Base-by-base conservation (phyloP, 2,797 vertebrate species). In the Chelon labrosus region DNA sequence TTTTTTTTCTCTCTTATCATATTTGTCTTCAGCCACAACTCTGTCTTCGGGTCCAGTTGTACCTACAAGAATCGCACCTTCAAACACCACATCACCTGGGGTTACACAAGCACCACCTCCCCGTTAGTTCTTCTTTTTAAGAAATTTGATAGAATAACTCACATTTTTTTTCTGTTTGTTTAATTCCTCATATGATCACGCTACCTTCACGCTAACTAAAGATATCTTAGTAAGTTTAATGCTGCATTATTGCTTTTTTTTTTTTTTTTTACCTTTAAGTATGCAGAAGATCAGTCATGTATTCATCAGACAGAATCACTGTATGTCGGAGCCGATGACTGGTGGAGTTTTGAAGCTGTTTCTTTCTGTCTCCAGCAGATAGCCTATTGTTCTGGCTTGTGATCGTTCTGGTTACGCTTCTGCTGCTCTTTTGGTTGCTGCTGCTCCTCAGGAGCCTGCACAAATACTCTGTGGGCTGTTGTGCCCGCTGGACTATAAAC, bases 71-170 rank as follows among this genome's bases (percentile, higher is more conserved):
- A 2, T 8, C 7, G 19, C 2, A 9, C 1, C 35, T 35, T 16
- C 20, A 53, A 62, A 0, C 1, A 10, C 0, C 2, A 0, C 20
- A 35, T 1, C 0, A 14, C 7, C 0, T 7, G 0, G 2, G 1
- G 0, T 0, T 4, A n/a, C 0, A n/a, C n/a, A n/a, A 71, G 0
- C 12, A 11, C 0, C 2, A 62, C 0, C 0, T 3, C 1, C 12
- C 0, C 0, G 65, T 86, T n/a, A 85, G 84, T 77, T 70, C 20
- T 37, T 3, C 35, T 38, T 38, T 60, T 22, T 54, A 58, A 52
- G 16, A 42, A 5, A 70, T 54, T 14, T 38, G 2, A 76, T 16
- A 10, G 10, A 55, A 54, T 17, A 16, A 41, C n/a, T 59, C 25
- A 31, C 3, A 22, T 2, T 0, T 1, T 64, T 51, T 2, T 73